These are phyloP conservation scores for Sphenopsis melanotis DNA, from an alignment of 2,797 vertebrate genomes.

Conservation along the genomic window DNA sequence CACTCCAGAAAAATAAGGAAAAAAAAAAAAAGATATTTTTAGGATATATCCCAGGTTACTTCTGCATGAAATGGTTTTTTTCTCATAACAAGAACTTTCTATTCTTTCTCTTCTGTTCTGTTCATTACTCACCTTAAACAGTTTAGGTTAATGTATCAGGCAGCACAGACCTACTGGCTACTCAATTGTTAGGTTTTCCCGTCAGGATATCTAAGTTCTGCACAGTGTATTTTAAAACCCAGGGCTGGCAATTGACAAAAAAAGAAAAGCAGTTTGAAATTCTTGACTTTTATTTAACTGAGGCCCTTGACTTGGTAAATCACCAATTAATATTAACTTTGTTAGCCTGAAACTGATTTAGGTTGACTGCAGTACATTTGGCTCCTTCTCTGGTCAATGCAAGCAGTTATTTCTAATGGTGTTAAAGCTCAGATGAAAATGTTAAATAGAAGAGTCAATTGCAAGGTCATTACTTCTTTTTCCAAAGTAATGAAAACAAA, in stretches of 20 bases:
- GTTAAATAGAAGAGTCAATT: conserved; percentile 72
- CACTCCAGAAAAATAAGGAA: not conserved
- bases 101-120: not conserved
- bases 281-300: conserved; percentile 45
- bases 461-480: conserved; percentile 69
- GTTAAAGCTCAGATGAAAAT: conserved; percentile 63
- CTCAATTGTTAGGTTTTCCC: not conserved
- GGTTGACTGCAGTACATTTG: conserved; percentile 43
- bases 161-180: not conserved
- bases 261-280: not conserved
- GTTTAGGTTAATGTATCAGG: not conserved
- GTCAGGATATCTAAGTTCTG: not conserved
- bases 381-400: conserved; percentile 36
- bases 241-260: not conserved
- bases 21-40: fast-evolving
- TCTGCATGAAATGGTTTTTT: not conserved
- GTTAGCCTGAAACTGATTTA: conserved; percentile 59
- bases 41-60: not conserved
- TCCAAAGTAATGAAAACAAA: conserved; percentile 69
- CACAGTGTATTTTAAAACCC: not conserved
- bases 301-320: conserved; percentile 52
- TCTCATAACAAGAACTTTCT: not conserved
- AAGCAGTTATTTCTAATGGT: conserved; percentile 64
- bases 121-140: not conserved
- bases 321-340: conserved; percentile 62